Evolutionary conservation across 2,888 invertebrate species (phyloP).

Genomic region (Phyto melanocephala): DNA sequence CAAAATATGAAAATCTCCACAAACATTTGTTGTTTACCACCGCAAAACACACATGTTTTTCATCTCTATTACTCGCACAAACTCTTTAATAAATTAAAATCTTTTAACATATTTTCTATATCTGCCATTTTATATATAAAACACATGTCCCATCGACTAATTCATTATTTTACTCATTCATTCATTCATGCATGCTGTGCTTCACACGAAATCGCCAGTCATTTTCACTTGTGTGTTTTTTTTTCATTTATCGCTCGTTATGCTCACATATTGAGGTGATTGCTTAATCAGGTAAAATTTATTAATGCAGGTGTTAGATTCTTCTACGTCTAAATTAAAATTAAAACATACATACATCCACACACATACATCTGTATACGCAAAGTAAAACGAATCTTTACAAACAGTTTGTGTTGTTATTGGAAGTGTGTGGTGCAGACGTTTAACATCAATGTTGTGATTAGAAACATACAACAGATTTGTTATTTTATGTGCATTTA

Average conservation of each 20-base stretch:
- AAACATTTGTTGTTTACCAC: no score
- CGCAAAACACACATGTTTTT: no score
- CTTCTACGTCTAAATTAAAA: background rate
- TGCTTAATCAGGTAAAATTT: conserved; percentile 31
- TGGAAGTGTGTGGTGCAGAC: background rate
- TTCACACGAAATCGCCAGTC: background rate
- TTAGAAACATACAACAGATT: conserved; percentile 50
- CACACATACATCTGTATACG: no score
- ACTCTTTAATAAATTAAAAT: no score
- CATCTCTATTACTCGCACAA: no score
- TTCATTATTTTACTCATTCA: no score
- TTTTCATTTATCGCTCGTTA: background rate
- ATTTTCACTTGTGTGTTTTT: background rate
- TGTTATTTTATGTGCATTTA: no score
- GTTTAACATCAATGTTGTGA: conserved; percentile 2
- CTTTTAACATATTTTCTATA: no score
- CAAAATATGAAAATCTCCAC: no score
- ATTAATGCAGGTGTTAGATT: conserved; percentile 48
- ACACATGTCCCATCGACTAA: no score
- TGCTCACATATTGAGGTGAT: background rate
- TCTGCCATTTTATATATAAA: no score
- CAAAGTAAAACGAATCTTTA: background rate
- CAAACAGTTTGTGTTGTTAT: background rate
- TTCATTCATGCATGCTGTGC: conserved; percentile 40
- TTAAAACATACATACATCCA: no score